Conservation (phyloP, 2,113 vertebrate genomes). For the Smithornis capensis region DNA sequence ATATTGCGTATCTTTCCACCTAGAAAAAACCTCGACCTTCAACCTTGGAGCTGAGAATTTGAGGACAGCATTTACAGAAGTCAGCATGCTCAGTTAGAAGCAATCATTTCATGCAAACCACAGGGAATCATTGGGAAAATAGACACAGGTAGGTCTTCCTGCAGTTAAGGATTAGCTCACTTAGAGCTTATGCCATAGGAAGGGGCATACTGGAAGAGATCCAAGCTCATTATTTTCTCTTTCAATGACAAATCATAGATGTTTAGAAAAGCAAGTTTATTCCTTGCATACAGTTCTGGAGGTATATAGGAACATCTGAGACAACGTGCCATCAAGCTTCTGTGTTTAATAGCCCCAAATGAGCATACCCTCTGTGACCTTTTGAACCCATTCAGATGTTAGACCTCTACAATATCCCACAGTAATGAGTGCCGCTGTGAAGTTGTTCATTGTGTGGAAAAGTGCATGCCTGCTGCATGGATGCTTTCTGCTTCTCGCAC, state of each 20-base stretch:
- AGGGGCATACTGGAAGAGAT: not conserved
- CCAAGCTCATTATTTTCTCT: not conserved
- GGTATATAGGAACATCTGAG: not conserved
- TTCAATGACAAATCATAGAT: accelerated
- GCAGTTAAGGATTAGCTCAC: not conserved
- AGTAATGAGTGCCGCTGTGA: not conserved
- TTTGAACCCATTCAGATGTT: not conserved
- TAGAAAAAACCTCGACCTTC: not conserved
- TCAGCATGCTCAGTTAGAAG: not conserved
- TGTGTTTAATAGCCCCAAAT: not conserved
- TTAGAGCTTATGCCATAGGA: not conserved
- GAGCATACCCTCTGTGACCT: not conserved
- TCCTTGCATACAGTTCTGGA: not conserved
- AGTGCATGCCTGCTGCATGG: not conserved
- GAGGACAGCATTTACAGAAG: not conserved
- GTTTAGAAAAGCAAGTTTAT: not conserved
- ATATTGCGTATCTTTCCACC: not conserved
- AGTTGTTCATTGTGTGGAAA: not conserved
- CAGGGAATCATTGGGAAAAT: not conserved
- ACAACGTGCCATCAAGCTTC: not conserved
- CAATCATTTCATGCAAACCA: not conserved
- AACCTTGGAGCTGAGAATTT: not conserved
- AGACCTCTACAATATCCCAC: not conserved
- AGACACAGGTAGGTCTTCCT: not conserved
- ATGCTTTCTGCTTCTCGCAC: not conserved